Evolutionary conservation across 2,797 vertebrate genomes (phyloP), one percentile per base, ranked within the genome.

Genomic region (Lycodopsis pacificus): DNA sequence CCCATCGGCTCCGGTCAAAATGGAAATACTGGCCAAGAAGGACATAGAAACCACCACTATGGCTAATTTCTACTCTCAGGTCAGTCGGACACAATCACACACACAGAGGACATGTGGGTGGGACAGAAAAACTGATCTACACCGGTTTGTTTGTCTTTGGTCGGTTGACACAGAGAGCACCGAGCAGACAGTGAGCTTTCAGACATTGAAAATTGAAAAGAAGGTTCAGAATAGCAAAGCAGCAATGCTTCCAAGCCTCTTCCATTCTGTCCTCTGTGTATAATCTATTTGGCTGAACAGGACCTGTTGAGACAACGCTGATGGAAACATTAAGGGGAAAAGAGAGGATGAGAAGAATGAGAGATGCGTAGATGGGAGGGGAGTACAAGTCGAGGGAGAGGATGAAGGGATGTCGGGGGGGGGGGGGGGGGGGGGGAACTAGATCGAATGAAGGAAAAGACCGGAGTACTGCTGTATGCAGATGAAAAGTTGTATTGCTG

Each of bases 31-130:
- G 72, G 98, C 96, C 90, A 99, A 99, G 95, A 99, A 99, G 94
- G 98, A 99, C 92, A 99, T 99, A 89, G 98, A 99, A 95, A 99
- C 98, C 71, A 99, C 98, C 48, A 99, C 97, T 73, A 99, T 99
- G 97, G 95, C 95, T 83, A 98, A 97, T 95, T 99, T 98, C 96
- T 97, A 98, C 91, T 92, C 97, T 96, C 98, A 99, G 98, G 98
- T 99, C 92, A 96, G 90, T 82, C 51, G 1, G 1, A 76, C 48
- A 10, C 32, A 14, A 13, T 38, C 65, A 46, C 51, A 59, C 70
- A 64, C 22, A 72, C 49, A 14, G 32, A 59, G n/a, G 7, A 27
- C 4, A 15, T 10, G 20, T 51, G 17, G 69, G 30, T 32, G 49
- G 19, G 67, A 61, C 46, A 72, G 4, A 30, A 30, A 30, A 30